Evolutionary conservation across 2,113 vertebrate genomes (phyloP).

Genomic region (Prinia subflava): DNA sequence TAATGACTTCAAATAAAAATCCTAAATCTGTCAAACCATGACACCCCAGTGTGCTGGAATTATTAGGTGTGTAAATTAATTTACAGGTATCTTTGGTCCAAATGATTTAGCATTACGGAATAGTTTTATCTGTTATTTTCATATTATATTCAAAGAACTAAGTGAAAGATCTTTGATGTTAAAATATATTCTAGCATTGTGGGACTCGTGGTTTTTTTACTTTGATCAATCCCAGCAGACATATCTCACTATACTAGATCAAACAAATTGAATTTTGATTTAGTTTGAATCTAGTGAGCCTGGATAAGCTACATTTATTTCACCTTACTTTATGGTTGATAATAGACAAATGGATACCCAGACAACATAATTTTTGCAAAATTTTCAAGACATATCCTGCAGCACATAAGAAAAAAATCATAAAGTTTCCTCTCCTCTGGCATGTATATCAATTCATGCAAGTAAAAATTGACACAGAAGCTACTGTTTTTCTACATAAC

Average conservation of each 20-base stretch:
- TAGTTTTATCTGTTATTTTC: conserved; percentile 26
- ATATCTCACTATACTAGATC: conserved; percentile 2
- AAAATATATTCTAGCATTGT: conserved; percentile 22
- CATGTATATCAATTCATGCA: not conserved
- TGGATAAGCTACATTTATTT: conserved; percentile 2
- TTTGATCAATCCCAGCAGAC: conserved; percentile 55
- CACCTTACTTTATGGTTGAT: not conserved
- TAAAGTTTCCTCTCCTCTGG: not conserved
- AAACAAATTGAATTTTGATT: conserved; percentile 50
- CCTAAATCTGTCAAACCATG: not conserved
- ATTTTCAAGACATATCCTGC: not conserved
- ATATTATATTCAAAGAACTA: conserved; percentile 9
- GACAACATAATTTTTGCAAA: conserved; percentile 32
- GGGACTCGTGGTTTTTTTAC: not conserved
- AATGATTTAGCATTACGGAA: conserved; percentile 13
- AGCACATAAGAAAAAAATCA: not conserved
- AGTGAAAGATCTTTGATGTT: conserved; percentile 55
- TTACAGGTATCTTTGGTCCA: not conserved
- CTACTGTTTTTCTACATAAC: not conserved
- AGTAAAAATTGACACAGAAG: not conserved
- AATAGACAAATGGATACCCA: conserved; percentile 44
- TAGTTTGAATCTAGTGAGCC: not conserved
- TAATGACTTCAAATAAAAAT: not conserved
- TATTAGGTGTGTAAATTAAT: not conserved
- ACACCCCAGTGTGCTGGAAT: not conserved